phyloP scores from a whole-genome alignment of 2,888 invertebrate species.

The Euphydryas editha region DNA sequence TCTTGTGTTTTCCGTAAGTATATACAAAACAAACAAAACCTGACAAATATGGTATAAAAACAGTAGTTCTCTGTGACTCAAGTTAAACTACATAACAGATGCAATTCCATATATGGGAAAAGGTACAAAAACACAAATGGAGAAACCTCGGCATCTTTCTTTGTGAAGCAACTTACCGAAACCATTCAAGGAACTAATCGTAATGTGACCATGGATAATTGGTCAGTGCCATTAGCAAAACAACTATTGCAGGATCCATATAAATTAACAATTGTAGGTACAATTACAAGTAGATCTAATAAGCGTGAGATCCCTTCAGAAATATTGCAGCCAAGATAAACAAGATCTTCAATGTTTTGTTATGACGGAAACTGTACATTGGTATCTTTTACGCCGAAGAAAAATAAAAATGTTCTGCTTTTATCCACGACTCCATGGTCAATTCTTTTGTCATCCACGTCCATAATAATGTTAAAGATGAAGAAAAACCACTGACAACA shows the following conservation, averaged over 20 bases:
- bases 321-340: conserved; percentile 32
- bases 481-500: no score
- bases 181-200: conserved; percentile 15
- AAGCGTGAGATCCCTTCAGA: conserved; percentile 44
- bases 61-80: conserved; percentile 30
- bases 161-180: conserved; percentile 10
- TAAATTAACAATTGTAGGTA: conserved; percentile 51
- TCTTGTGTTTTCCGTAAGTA: conserved; percentile 26
- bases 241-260: conserved; percentile 48
- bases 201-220: conserved; percentile 4
- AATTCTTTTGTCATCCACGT: no score
- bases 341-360: conserved; percentile 34
- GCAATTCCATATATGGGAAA: conserved; percentile 40
- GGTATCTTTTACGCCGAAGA: conserved; percentile 36
- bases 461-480: no score
- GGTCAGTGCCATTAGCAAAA: conserved; percentile 34
- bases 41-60: conserved; percentile 18
- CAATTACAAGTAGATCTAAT: conserved; percentile 41
- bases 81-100: conserved; percentile 36
- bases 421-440: conserved; percentile 27
- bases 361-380: conserved; percentile 31
- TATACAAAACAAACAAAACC: not conserved
- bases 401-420: conserved; percentile 33
- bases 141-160: not conserved
- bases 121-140: conserved; percentile 31